These are phyloP conservation scores for Schizaphis graminum DNA, from an alignment of 2,888 invertebrate species.

Conservation along the genomic window DNA sequence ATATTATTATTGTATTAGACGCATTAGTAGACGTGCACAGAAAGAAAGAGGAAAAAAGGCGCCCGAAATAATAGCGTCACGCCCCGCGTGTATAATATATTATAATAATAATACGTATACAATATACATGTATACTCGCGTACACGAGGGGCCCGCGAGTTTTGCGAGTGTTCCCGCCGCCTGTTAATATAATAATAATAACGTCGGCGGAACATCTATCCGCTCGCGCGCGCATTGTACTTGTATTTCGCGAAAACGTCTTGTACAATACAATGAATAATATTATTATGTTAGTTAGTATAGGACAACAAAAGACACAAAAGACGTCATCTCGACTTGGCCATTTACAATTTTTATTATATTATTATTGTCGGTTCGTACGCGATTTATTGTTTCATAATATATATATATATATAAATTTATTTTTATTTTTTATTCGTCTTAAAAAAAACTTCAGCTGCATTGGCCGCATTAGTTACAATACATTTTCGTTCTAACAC, in stretches of 20 bases:
- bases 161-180: not conserved
- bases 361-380: not conserved
- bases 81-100: not conserved
- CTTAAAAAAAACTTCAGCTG: not conserved
- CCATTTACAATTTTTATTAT: not conserved
- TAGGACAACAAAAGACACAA: conserved; percentile 12
- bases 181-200: not conserved
- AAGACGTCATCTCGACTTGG: conserved; percentile 6
- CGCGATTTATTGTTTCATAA: not conserved
- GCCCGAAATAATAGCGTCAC: conserved; percentile 3
- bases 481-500: not conserved
- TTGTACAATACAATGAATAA: not conserved
- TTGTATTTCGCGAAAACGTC: conserved; percentile 21
- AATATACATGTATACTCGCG: not conserved
- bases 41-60: not conserved
- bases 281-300: conserved; percentile 12
- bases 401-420: not conserved
- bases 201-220: not conserved
- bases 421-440: not conserved
- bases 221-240: not conserved
- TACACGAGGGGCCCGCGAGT: not conserved
- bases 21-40: not conserved
- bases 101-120: no score
- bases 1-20: not conserved
- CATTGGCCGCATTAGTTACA: not conserved